A percentile compares a stretch with the other conserved stretches of the same genome.
Conservation (phyloP, 2,113 vertebrate genomes). For the cat (Felis catus) region DNA sequence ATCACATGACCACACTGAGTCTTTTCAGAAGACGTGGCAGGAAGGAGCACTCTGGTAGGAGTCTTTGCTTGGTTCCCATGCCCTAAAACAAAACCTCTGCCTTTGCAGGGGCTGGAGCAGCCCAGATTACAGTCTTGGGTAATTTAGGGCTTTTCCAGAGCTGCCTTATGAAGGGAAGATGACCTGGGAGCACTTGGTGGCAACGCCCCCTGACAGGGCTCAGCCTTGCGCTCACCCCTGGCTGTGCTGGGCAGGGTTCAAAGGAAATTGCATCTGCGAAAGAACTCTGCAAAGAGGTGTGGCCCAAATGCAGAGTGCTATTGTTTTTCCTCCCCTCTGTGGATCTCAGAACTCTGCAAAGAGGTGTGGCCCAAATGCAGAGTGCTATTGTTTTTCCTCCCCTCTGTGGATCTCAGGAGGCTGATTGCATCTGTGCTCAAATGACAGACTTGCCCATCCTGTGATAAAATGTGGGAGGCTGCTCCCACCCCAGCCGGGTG, state of each 20-base stretch:
- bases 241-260: not conserved
- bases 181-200: not conserved
- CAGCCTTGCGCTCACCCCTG: not conserved
- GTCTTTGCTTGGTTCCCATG: not conserved
- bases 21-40: not conserved
- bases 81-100: not conserved
- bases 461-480: not conserved
- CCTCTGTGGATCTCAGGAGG: not conserved
- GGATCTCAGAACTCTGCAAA: not conserved
- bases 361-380: not conserved
- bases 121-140: not conserved
- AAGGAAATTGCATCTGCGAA: constrained; percentile 41
- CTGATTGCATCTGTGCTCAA: not conserved
- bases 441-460: not conserved
- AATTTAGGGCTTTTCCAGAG: not conserved
- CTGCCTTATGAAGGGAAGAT: not conserved
- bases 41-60: not conserved
- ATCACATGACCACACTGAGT: not conserved
- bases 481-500: not conserved
- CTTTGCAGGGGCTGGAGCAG: not conserved
- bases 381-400: not conserved
- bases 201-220: not conserved
- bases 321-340: not conserved
- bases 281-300: constrained; percentile 13
- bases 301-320: not conserved